Evolutionary conservation across 2,888 invertebrate species (phyloP), one percentile per base, ranked within the genome.

Genomic region (Meiosimyza platycephala): DNA sequence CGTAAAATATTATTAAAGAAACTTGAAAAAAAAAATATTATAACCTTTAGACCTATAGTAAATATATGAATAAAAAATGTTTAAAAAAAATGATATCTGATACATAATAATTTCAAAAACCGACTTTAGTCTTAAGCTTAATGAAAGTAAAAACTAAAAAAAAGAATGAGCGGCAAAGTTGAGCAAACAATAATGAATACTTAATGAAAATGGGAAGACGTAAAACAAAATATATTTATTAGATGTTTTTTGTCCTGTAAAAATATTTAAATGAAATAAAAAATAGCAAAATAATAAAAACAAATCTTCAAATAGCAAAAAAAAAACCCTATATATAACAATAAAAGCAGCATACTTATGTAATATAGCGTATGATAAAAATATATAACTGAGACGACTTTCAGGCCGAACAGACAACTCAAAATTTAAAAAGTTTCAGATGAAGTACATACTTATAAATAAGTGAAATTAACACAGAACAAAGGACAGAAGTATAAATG

Each of bases 191-290:
- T 71, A 71, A 68, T 57, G 71, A 66, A 71, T 75, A 76, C 65
- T 77, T 74, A 76, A 71, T 60, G 62, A 69, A 71, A 60, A 75
- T 69, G 59, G 76, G 73, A 72, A 68, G 75, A 76, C 74, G 71
- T 72, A 76, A 72, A 72, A 73, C 72, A 59, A 73, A 76, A 64
- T 73, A 67, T 75, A 76, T 72, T 72, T 75, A 74, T 83, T 86
- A 84, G 84, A 85, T 85, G 86, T 85, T 85, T 80, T 85, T 85
- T 85, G 86, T 86, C 85, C 84, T 85, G 86, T 85, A 85, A 80
- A 86, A 85, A 82, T 80, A 80, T 79, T 77, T 74, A 75, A 74
- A 76, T 28, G 28, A 28, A 28, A 4, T 28, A 4, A 77, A 78
- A 76, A 80, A 76, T 70, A 78, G 78, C 77, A 79, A 76, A 77